phyloP scores from a whole-genome alignment of 2,888 invertebrate genomes.

The Leuctra nigra region DNA sequence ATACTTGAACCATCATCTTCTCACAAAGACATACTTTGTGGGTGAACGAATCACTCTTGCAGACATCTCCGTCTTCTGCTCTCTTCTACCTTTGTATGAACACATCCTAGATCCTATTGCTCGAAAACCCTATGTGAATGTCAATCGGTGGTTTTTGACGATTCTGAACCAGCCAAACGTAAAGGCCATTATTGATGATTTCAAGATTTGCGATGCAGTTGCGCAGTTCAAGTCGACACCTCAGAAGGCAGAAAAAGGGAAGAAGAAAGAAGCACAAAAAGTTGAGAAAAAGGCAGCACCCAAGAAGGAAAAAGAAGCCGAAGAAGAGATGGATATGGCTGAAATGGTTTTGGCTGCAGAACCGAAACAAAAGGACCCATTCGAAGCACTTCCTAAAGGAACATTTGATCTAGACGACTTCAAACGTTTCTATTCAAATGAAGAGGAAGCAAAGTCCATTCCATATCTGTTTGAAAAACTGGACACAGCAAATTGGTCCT shows the following conservation, averaged over 20 bases:
- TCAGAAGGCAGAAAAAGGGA: constrained; percentile 33
- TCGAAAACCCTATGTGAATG: constrained; percentile 35
- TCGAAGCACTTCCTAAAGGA: constrained; percentile 45
- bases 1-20: constrained; percentile 36
- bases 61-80: constrained; percentile 38
- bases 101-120: constrained; percentile 33
- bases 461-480: constrained; percentile 57
- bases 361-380: constrained; percentile 47
- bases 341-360: constrained; percentile 38
- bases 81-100: constrained; percentile 38
- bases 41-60: constrained; percentile 41
- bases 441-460: constrained; percentile 49
- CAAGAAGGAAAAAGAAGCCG: constrained; percentile 25
- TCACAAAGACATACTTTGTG: constrained; percentile 40
- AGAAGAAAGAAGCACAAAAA: constrained; percentile 27
- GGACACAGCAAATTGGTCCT: constrained; percentile 49
- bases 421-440: constrained; percentile 53
- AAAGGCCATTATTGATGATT: constrained; percentile 33
- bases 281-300: constrained; percentile 29
- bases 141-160: constrained; percentile 42
- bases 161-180: constrained; percentile 39
- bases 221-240: background rate
- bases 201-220: constrained; percentile 8
- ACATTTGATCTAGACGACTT: constrained; percentile 52
- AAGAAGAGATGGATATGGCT: constrained; percentile 38